These are phyloP conservation scores for Lysandra bellargus DNA, from an alignment of 2,888 invertebrate species.

Conservation along the genomic window DNA sequence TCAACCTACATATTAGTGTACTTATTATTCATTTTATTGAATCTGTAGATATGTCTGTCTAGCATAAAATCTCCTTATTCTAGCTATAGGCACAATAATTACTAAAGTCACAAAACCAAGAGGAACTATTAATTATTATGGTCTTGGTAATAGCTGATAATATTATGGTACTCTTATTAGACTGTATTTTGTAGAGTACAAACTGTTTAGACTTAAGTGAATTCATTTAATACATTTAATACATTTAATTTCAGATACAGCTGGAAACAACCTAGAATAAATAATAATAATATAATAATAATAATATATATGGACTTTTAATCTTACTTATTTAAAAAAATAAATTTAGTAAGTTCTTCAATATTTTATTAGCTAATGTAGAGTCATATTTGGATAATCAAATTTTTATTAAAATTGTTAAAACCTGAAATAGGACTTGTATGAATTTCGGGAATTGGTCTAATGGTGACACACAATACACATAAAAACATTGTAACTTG, in stretches of 20 bases:
- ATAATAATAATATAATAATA: too few species aligned
- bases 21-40: not conserved
- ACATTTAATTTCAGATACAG: too few species aligned
- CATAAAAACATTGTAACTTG: not conserved
- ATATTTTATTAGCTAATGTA: not conserved
- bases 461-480: not conserved
- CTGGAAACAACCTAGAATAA: too few species aligned
- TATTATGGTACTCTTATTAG: not conserved
- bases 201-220: not conserved
- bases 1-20: not conserved
- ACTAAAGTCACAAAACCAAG: not conserved
- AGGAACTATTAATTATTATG: not conserved
- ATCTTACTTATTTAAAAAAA: not conserved
- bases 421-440: not conserved
- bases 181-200: not conserved
- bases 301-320: too few species aligned
- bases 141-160: not conserved
- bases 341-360: too few species aligned
- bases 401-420: not conserved
- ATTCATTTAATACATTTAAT: too few species aligned
- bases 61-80: not conserved
- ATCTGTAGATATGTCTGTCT: not conserved
- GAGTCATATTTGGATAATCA: not conserved
- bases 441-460: not conserved
- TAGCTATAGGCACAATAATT: not conserved